Conservation (phyloP, 1,140 invertebrate genomes). For the Epicauta chinensis region DNA sequence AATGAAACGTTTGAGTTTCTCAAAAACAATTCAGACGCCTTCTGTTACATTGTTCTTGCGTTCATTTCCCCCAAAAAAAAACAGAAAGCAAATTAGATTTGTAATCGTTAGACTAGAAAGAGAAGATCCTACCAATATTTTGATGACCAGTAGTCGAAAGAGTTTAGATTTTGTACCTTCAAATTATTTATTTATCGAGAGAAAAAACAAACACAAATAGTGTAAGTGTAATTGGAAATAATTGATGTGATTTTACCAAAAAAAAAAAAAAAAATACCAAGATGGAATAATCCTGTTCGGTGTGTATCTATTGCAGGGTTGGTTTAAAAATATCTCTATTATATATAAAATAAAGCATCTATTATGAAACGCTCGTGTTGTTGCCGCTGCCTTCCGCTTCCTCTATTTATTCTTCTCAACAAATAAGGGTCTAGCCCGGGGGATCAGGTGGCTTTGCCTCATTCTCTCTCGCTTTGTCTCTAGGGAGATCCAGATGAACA, state of each 20-base stretch:
- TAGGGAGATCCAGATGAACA: not conserved
- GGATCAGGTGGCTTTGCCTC: too few species aligned
- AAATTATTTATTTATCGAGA: slow-evolving; percentile 25
- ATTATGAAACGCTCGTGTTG: slow-evolving; percentile 1
- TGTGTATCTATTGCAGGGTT: slow-evolving; percentile 12
- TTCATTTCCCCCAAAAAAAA: too few species aligned
- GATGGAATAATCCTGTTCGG: slow-evolving; percentile 10
- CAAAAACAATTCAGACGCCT: too few species aligned
- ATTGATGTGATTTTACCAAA: slow-evolving; percentile 13
- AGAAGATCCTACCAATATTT: slow-evolving; percentile 32
- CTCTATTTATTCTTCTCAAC: not conserved
- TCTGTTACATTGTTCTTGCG: too few species aligned
- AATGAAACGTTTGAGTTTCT: not conserved
- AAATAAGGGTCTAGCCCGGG: not conserved
- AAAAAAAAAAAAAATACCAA: too few species aligned
- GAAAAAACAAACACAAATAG: too few species aligned
- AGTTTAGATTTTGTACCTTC: slow-evolving; percentile 36
- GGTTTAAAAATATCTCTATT: slow-evolving; percentile 19
- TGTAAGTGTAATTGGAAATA: slow-evolving; percentile 1
- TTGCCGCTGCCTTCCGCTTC: not conserved
- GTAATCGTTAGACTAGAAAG: not conserved
- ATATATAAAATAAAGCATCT: slow-evolving; percentile 14
- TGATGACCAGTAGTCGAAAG: slow-evolving; percentile 30
- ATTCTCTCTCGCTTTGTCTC: too few species aligned
- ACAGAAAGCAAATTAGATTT: too few species aligned